A percentile compares a stretch with the other conserved stretches of the same genome.
Conservation (phyloP, 2,888 invertebrate genomes). For the Cepaea hortensis region DNA sequence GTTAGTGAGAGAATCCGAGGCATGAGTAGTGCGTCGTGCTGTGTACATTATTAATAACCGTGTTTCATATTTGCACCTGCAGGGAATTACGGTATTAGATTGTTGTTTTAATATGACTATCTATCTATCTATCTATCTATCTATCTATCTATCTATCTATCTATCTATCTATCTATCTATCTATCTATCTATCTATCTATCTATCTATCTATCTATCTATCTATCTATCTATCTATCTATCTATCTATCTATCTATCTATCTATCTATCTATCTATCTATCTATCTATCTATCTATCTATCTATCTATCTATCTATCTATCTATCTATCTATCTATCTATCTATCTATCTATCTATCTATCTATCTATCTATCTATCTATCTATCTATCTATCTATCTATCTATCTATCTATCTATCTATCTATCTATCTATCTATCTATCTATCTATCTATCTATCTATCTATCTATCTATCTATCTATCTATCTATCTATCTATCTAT, state of each 20-base stretch:
- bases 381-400: constrained; percentile 7
- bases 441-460: constrained; percentile 4
- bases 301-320: constrained; percentile 2
- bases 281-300: constrained; percentile 4
- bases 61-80: too few species aligned
- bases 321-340: constrained; percentile 4
- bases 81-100: too few species aligned
- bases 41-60: too few species aligned
- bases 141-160: constrained; percentile 7
- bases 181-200: constrained; percentile 7
- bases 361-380: constrained; percentile 7
- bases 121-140: not conserved
- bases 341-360: constrained; percentile 7
- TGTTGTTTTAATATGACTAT: too few species aligned
- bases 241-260: not conserved
- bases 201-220: not conserved
- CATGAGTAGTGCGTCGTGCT: too few species aligned
- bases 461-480: constrained; percentile 2
- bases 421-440: constrained; percentile 1
- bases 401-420: constrained; percentile 7
- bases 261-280: not conserved
- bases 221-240: not conserved
- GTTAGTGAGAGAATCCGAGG: too few species aligned
- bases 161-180: constrained; percentile 7
- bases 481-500: constrained; percentile 7